Conservation (phyloP, 2,113 vertebrate species). For the Tachysurus vachellii region DNA sequence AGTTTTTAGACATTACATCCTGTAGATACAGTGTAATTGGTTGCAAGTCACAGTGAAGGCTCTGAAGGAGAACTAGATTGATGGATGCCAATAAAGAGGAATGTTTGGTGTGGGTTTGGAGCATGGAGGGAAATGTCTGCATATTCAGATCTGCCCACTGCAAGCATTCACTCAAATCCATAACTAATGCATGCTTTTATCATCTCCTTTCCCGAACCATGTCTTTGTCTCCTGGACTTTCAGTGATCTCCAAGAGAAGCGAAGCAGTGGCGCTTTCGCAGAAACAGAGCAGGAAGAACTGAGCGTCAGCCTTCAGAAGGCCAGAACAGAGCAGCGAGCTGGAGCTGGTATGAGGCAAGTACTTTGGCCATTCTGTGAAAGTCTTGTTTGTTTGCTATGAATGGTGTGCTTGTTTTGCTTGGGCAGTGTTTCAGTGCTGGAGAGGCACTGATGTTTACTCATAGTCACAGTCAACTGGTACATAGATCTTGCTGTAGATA, state of each 20-base stretch:
- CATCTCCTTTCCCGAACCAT: constrained; percentile 50
- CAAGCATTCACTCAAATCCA: constrained; percentile 57
- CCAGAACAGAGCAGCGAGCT: constrained; percentile 49
- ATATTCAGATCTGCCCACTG: constrained; percentile 74
- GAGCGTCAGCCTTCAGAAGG: constrained; percentile 28
- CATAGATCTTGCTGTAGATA: constrained; percentile 23
- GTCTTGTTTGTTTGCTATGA: constrained; percentile 45
- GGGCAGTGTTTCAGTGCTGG: constrained; percentile 38
- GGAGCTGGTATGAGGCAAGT: constrained; percentile 78
- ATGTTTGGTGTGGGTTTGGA: constrained; percentile 71
- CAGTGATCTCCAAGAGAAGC: constrained; percentile 19
- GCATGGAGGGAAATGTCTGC: constrained; percentile 65
- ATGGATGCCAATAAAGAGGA: constrained; percentile 54
- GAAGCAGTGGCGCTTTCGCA: constrained; percentile 43
- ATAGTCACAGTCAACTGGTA: constrained; percentile 16
- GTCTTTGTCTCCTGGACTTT: constrained; percentile 43
- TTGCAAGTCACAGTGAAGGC: neutral
- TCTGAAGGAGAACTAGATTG: constrained; percentile 24
- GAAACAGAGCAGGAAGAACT: constrained; percentile 62
- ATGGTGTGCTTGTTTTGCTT: constrained; percentile 48
- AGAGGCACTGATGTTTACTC: constrained; percentile 27
- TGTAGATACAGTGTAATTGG: neutral
- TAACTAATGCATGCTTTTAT: constrained; percentile 59
- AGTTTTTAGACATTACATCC: neutral
- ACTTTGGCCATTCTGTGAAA: constrained; percentile 45